Base-by-base conservation (phyloP, 2,888 invertebrate species). In the Halocaridina rubra region DNA sequence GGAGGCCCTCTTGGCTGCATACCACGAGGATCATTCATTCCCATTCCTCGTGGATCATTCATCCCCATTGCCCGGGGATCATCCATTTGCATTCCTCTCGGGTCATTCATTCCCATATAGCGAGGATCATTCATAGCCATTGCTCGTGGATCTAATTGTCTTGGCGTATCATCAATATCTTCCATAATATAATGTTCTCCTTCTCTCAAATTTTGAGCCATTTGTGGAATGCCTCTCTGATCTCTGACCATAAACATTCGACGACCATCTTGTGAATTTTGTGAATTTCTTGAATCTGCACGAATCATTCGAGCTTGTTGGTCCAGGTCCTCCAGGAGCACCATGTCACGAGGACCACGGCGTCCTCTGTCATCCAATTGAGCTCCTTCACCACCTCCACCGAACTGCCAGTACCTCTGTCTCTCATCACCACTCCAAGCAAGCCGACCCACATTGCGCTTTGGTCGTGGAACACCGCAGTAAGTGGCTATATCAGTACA, bases 391-490 rank as follows among this genome's bases (percentile, higher is more conserved):
- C 80, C 81, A 16, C 78, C 79, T 10, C 81, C 85, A 19, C 72
- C 76, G n/a, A 86, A 59, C 46, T 79, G 69, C 81, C 86, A 86
- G 75, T 84, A 81, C 5, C 86, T 59, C 69, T 86, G 86, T 8
- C 88, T 76, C 64, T 88, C 88, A 69, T 88, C 86, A 19, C 84
- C 88, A 67, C 88, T 88, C 88, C 88, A 88, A 13, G 88, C 88
- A 71, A 86, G 64, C 13, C 88, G 84, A 13, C 84, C 84, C 24
- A 78, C 81, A 30, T 76, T 81, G 19, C 79, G 75, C 39, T 82
- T 82, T 33, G 85, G 81, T 16, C 79, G 79, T n/a, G 29, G 71
- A 27, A 82, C 46, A 0, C 87, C 87, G 33, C 81, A 80, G 32
- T 57, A 76, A 16, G 78, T 46, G 33, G 81, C 75, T 4, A 74